phyloP scores from a whole-genome alignment of 2,888 invertebrate genomes.

The Listrodromus nycthemerus region DNA sequence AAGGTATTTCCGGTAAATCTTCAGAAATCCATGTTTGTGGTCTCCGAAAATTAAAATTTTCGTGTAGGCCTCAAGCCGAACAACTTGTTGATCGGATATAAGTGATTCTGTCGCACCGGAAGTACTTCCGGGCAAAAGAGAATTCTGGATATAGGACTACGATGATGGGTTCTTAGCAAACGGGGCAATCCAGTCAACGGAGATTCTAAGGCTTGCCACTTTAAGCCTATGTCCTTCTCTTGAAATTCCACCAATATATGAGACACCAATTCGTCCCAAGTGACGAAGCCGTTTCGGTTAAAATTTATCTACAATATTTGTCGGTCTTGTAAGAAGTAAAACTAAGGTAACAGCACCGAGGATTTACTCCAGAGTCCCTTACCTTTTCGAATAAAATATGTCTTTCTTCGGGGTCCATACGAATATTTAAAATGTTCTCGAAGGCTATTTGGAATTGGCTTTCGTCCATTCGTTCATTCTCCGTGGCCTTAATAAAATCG shows the following conservation, averaged over 20 bases:
- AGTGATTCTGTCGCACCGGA: neutral
- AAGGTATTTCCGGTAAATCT: no score
- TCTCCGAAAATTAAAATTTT: no score
- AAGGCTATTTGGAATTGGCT: constrained; percentile 73
- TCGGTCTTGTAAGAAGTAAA: neutral
- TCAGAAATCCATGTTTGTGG: no score
- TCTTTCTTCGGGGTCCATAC: constrained; percentile 86
- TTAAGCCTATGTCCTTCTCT: constrained; percentile 87
- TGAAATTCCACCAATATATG: constrained; percentile 91
- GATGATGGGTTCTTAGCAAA: constrained; percentile 88
- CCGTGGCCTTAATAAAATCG: constrained; percentile 64
- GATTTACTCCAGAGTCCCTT: neutral
- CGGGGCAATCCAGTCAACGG: constrained; percentile 88
- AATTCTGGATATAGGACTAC: constrained; percentile 89
- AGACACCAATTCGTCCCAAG: constrained; percentile 93
- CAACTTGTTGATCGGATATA: neutral
- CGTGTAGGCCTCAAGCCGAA: no score
- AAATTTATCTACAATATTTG: constrained; percentile 85
- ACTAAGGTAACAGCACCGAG: neutral
- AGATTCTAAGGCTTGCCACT: constrained; percentile 87
- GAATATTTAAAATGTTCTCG: constrained; percentile 71
- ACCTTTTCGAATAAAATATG: constrained; percentile 88
- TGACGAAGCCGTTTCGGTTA: constrained; percentile 86
- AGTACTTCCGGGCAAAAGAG: constrained; percentile 87
- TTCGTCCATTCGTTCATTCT: constrained; percentile 71